Evolutionary conservation across 2,888 invertebrate genomes (phyloP), one percentile per base, ranked within the genome.

Genomic region (Harpagoxenus sublaevis): DNA sequence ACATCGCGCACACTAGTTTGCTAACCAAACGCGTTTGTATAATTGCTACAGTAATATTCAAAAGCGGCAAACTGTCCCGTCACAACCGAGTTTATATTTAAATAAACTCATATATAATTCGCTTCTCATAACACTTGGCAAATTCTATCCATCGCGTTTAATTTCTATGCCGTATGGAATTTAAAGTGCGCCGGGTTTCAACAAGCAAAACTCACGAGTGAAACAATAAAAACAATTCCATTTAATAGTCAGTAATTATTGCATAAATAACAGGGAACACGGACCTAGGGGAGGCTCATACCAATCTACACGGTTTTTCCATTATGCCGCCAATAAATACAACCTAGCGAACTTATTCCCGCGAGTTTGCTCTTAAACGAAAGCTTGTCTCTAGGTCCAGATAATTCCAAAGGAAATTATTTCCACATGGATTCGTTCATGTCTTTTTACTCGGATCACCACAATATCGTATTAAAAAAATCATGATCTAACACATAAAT

Each of bases 91-190:
- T 63, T 65, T 31, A 39, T 28, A 45, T 77, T 65, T 77, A 77
- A 65, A 65, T 77, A 53, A 77, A 65, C 65, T 51, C 39, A 9
- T 51, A n/a, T 12, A 62, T 23, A 77, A 77, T 10, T 77, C 65
- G 4, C 18, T n/a, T 9, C 9, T n/a, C 23, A n/a, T 15, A 23
- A 15, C 23, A 75, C 45, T 62, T 63, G 71, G 4, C 18, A 45
- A 15, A 63, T 35, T 48, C 48, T 42, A 48, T 35, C 15, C 8
- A 3, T 42, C 18, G n/a, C 42, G 15, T 77, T 77, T 60, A 77
- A 63, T 65, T 51, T 45, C 31, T 23, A 9, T 23, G 23, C 23
- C 23, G 23, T 23, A 23, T 75, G 23, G 51, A 65, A 51, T 39
- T 63, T 75, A 3, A 62, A 48, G 35, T 28, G n/a, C 23, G 6